These are phyloP conservation scores for Dendrolimus punctatus DNA, from an alignment of 1,140 invertebrate genomes.

Conservation along the genomic window DNA sequence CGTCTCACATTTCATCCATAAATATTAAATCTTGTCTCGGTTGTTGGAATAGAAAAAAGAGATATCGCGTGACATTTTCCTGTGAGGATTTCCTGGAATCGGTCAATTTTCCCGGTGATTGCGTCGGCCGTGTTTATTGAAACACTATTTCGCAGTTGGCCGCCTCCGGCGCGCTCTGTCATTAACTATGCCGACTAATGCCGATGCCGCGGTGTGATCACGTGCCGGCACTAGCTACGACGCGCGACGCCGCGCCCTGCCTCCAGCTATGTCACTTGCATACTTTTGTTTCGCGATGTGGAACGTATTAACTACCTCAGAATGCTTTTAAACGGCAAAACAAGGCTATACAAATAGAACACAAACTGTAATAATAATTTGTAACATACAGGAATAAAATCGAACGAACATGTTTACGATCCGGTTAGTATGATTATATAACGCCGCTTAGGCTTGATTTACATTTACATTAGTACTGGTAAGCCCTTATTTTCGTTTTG, in stretches of 20 bases:
- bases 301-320: conserved; percentile 3
- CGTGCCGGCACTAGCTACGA: not conserved
- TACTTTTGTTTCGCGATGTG: conserved; percentile 3
- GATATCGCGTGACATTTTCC: conserved; percentile 60
- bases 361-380: no score
- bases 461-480: no score
- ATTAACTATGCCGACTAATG: conserved; percentile 24
- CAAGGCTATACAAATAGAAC: no score
- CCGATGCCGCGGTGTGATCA: not conserved
- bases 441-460: no score
- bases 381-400: no score
- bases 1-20: conserved; percentile 67
- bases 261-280: not conserved
- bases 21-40: conserved; percentile 66
- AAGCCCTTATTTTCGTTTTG: no score
- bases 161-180: conserved; percentile 25
- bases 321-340: not conserved
- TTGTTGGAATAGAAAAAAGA: conserved; percentile 55
- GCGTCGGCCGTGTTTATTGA: conserved; percentile 57
- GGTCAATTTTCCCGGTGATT: conserved; percentile 65
- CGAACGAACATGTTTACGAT: no score
- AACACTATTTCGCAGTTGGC: conserved; percentile 58
- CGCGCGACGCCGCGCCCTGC: not conserved
- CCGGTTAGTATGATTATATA: no score
- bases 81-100: conserved; percentile 56